Conservation (phyloP, 2,113 vertebrate genomes). For the Mesocricetus auratus region DNA sequence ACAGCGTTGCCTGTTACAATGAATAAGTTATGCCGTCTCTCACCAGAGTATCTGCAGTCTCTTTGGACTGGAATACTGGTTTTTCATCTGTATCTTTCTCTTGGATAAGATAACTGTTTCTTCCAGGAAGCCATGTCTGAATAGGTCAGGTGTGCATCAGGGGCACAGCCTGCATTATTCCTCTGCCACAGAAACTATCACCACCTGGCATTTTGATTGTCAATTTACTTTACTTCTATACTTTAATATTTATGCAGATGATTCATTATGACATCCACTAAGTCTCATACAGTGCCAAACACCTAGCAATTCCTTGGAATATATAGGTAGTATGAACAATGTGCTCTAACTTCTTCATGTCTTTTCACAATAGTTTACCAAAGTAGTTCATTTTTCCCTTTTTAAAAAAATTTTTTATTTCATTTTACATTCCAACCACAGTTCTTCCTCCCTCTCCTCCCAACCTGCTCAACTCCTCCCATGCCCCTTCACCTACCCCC, state of each 20-base stretch:
- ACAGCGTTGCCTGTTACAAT: background rate
- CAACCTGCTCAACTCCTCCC: too few species aligned
- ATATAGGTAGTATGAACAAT: background rate
- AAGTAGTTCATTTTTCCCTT: conserved; percentile 16
- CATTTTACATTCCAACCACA: too few species aligned
- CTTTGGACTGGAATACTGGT: background rate
- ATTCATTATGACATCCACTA: background rate
- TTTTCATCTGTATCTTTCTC: background rate
- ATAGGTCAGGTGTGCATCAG: background rate
- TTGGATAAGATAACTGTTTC: background rate
- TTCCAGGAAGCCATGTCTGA: background rate
- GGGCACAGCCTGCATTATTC: background rate
- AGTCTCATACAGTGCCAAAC: background rate
- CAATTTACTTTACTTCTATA: background rate
- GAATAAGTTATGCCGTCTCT: background rate
- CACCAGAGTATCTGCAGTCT: background rate
- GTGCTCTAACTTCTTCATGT: background rate
- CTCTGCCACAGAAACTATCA: background rate
- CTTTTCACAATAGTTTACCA: background rate
- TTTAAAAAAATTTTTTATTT: too few species aligned
- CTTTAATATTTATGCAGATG: background rate
- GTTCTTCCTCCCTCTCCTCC: too few species aligned
- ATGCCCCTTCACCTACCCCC: too few species aligned
- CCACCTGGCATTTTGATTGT: background rate
- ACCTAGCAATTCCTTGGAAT: background rate